Evolutionary conservation across 1,140 invertebrate genomes (phyloP).

Genomic region (Drusus annulatus): DNA sequence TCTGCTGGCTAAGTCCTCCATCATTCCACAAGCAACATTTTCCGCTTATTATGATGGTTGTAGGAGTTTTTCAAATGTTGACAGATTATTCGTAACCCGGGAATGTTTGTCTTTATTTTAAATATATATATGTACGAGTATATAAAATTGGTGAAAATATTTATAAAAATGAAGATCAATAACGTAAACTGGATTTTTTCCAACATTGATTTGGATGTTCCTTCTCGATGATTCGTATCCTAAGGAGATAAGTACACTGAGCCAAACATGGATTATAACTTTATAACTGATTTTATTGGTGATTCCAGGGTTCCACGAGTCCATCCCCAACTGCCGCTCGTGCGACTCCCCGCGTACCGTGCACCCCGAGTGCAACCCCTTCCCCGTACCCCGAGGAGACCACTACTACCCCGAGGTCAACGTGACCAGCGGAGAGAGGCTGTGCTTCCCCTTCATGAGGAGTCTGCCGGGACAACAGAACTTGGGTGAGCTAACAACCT

Average conservation of each 20-base stretch:
- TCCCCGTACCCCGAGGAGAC: constrained; percentile 86
- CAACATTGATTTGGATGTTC: too few relatives aligned
- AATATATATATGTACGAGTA: too few relatives aligned
- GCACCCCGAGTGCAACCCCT: constrained; percentile 92
- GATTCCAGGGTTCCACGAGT: constrained; percentile 79
- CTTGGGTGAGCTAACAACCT: constrained; percentile 66
- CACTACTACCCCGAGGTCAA: constrained; percentile 90
- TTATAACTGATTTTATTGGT: neutral
- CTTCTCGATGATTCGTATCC: too few relatives aligned
- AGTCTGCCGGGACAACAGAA: constrained; percentile 90
- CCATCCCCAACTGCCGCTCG: constrained; percentile 87
- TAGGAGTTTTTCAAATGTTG: too few relatives aligned
- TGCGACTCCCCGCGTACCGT: constrained; percentile 88
- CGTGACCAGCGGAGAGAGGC: constrained; percentile 82
- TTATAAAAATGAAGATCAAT: too few relatives aligned
- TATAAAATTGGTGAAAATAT: too few relatives aligned
- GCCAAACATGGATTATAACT: neutral
- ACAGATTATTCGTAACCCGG: too few relatives aligned
- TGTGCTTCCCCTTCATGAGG: constrained; percentile 95
- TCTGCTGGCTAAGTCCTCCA: too few relatives aligned
- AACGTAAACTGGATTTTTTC: too few relatives aligned
- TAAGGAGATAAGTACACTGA: neutral
- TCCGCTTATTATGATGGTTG: too few relatives aligned
- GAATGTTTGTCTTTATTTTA: too few relatives aligned
- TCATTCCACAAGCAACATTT: too few relatives aligned